Percentiles rank a stretch among this genome's conserved stretches.
Conservation (phyloP, 2,888 invertebrate species). For the Acleris sparsana region DNA sequence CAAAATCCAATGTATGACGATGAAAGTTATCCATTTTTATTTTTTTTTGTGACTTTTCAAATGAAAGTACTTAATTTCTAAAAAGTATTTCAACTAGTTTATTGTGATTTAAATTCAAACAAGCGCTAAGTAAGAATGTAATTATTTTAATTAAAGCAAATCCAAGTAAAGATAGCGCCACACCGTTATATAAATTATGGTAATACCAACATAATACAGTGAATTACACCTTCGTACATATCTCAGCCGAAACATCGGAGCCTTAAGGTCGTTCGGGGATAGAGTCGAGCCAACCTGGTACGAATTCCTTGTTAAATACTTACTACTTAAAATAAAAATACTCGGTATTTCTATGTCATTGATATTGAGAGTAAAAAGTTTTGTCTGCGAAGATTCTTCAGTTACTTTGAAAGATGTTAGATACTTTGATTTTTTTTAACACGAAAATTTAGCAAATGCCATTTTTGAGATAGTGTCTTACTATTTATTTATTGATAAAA, state of each 20-base stretch:
- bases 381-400: too few species aligned
- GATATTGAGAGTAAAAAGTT: too few species aligned
- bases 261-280: slow-evolving; percentile 19
- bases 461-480: too few species aligned
- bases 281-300: background rate
- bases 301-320: slow-evolving; percentile 3
- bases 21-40: too few species aligned
- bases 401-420: too few species aligned
- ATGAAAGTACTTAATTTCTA: too few species aligned
- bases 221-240: slow-evolving; percentile 23
- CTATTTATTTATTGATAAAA: too few species aligned
- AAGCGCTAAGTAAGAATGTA: background rate
- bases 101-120: background rate
- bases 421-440: too few species aligned
- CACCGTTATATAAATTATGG: slow-evolving; percentile 28
- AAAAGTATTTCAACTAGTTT: background rate
- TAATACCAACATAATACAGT: slow-evolving; percentile 24
- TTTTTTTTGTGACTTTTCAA: too few species aligned
- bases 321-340: background rate
- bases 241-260: slow-evolving; percentile 23
- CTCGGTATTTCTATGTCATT: too few species aligned
- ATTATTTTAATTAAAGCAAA: slow-evolving; percentile 25
- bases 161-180: slow-evolving; percentile 7
- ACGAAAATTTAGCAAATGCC: too few species aligned
- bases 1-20: too few species aligned